Conservation (phyloP, 23 tunicate genomes). For the Botrylloides violaceus region DNA sequence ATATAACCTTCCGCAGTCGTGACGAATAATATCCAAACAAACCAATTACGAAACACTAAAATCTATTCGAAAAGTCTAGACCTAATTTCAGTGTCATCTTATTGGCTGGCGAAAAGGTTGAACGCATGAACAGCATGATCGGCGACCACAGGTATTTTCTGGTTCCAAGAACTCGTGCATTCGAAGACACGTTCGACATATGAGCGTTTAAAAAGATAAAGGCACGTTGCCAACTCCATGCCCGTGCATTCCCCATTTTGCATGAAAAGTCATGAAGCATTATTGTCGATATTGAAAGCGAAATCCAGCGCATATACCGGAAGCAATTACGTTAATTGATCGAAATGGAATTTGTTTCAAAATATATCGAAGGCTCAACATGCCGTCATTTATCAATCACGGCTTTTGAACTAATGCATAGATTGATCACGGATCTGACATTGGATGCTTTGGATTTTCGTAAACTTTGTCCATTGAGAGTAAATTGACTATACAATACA, state of each 20-base stretch:
- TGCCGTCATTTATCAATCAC: background rate
- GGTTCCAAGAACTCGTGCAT: background rate
- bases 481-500: too few relatives aligned
- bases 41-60: background rate
- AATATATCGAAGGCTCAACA: background rate
- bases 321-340: background rate
- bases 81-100: background rate
- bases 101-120: background rate
- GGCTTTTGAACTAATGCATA: too few relatives aligned
- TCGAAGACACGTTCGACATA: background rate
- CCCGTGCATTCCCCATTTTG: slow-evolving; percentile 2
- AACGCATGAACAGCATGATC: background rate
- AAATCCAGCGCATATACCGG: background rate
- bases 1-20: background rate
- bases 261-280: background rate
- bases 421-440: too few relatives aligned
- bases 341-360: background rate
- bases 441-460: too few relatives aligned
- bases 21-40: background rate
- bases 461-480: too few relatives aligned
- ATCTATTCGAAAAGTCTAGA: background rate
- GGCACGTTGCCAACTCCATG: background rate
- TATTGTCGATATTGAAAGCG: slow-evolving; percentile 2
- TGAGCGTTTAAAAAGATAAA: too few relatives aligned
- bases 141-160: background rate